A percentile compares a stretch with the other conserved stretches of the same genome.
Evolutionary conservation across 2,888 invertebrate genomes (phyloP).

Genomic region (Drosophila pseudotalamancana): DNA sequence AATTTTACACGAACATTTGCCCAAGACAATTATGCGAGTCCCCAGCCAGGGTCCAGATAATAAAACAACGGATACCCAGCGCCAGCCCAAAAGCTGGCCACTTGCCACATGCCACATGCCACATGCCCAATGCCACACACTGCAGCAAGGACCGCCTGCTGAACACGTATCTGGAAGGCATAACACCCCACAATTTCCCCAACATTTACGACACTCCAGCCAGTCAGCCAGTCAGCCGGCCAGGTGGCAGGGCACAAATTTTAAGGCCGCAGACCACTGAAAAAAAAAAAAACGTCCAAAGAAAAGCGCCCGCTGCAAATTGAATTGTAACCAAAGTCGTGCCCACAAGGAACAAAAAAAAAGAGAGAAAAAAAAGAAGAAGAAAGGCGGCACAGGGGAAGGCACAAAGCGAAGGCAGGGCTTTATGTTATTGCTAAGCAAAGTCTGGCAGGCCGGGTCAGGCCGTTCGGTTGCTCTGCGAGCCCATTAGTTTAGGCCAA

Average conservation of each 20-base stretch:
- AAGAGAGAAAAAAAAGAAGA: not conserved
- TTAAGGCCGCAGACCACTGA: conserved; percentile 55
- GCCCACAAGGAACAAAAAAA: conserved; percentile 27
- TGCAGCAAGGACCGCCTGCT: conserved; percentile 48
- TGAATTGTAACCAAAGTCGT: conserved; percentile 78
- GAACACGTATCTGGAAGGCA: conserved; percentile 61
- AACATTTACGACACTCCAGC: conserved; percentile 42
- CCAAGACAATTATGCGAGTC: conserved; percentile 70
- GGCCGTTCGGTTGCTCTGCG: conserved; percentile 31
- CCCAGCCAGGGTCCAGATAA: conserved; percentile 47
- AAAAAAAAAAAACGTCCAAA: conserved; percentile 34
- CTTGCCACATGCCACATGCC: conserved; percentile 3
- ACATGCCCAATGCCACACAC: conserved; percentile 30
- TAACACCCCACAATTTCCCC: conserved; percentile 74
- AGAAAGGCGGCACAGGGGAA: conserved; percentile 2
- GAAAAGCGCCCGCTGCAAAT: conserved; percentile 66
- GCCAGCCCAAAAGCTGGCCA: conserved; percentile 35
- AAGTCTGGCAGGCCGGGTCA: conserved; percentile 39
- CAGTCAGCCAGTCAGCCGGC: not conserved
- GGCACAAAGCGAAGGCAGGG: conserved; percentile 38
- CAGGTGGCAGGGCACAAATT: conserved; percentile 52
- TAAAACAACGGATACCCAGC: conserved; percentile 46
- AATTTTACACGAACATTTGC: conserved; percentile 78
- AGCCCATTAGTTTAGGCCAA: conserved; percentile 71
- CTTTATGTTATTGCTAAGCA: conserved; percentile 65